Evolutionary conservation across 2,113 vertebrate genomes (phyloP), one percentile per base, ranked within the genome.

Genomic region (Channa maculata): DNA sequence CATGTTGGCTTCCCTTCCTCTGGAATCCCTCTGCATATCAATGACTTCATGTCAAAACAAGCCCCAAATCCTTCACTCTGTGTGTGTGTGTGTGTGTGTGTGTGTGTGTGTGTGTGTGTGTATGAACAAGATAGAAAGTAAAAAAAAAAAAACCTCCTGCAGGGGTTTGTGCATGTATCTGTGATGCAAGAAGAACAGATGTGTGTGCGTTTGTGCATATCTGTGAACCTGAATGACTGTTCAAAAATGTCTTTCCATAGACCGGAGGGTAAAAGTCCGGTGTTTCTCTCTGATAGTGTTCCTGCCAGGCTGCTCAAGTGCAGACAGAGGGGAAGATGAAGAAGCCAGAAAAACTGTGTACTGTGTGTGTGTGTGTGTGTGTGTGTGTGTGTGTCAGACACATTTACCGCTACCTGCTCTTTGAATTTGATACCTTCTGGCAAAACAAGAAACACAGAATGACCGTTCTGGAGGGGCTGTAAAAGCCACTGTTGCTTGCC

Each of bases 1-100:
- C 9, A 73, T 71, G 65, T 75, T 67, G 60, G 61, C 53, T 44
- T 76, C 39, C 61, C 59, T 61, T 78, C 54, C 72, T 51, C 76
- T 84, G 75, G 69, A 84, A 86, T 75, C 74, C 48, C 73, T 86
- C 71, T 75, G 80, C 64, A 87, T 84, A 79, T 89, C 68, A 85
- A 78, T 82, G 72, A 61, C 75, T 85, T 85, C 64, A 64, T 80
- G 84, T 88, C 69, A 82, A 84, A 83, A 87, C 86, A 90, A 77
- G 74, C 71, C 63, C 69, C 43, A 80, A 79, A 87, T 77, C 75
- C 60, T 66, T 38, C 41, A 15, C 43, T 69, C 51, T 75, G 38
- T 24, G 24, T 1, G 1, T 24, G 24, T 24, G 24, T 24, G 48
- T 37, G 13, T 58, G 49, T 51, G 10, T 48, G 38, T 46, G 34